Evolutionary conservation across 2,113 vertebrate species (phyloP).

Genomic region (Sphyrna mokarran): DNA sequence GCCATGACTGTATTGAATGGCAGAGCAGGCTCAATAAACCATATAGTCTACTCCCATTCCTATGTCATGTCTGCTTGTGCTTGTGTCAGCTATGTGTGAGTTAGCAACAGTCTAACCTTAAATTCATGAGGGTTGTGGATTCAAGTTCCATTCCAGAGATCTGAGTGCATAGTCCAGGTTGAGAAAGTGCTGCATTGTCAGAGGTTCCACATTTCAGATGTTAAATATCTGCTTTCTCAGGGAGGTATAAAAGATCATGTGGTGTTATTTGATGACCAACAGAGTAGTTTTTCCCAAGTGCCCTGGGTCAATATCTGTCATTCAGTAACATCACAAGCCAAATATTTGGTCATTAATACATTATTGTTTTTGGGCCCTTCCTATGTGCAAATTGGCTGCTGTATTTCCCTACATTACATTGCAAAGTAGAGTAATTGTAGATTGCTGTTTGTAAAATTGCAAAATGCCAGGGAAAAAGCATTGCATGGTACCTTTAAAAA

Average conservation of each 20-base stretch:
- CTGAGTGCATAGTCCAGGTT: not conserved
- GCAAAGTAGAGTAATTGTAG: too few relatives aligned
- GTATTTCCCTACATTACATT: not conserved
- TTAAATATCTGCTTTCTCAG: not conserved
- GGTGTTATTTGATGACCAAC: not conserved
- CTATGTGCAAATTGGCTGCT: not conserved
- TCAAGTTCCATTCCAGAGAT: not conserved
- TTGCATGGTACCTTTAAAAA: too few relatives aligned
- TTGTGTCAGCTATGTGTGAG: not conserved
- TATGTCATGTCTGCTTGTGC: not conserved
- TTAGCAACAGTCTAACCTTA: too few relatives aligned
- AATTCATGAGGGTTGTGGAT: not conserved
- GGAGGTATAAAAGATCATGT: not conserved
- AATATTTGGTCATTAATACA: not conserved
- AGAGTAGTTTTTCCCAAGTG: not conserved
- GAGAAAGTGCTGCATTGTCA: not conserved
- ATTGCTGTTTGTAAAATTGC: too few relatives aligned
- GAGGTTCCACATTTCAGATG: not conserved
- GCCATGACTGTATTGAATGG: too few relatives aligned
- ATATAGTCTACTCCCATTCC: too few relatives aligned
- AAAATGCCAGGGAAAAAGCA: too few relatives aligned
- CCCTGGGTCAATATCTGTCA: not conserved
- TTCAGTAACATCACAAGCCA: not conserved
- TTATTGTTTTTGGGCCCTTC: not conserved
- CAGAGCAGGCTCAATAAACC: too few relatives aligned